A percentile compares a stretch with the other conserved stretches of the same genome.
phyloP scores from a whole-genome alignment of 2,888 invertebrate genomes.

The Amphipoea lucens region DNA sequence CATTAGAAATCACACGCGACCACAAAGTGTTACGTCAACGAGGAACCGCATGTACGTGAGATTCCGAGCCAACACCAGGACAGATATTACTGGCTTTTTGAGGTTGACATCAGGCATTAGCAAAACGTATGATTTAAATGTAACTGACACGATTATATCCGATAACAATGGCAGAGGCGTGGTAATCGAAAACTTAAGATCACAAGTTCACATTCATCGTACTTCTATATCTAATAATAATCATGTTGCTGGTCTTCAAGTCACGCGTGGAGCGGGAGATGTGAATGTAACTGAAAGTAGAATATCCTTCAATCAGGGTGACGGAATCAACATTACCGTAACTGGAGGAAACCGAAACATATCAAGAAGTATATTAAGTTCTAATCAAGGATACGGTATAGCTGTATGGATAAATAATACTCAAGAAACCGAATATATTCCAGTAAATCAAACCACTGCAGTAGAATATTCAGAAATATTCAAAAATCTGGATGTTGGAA shows the following conservation, averaged over 20 bases:
- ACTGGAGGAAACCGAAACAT: slow-evolving; percentile 98
- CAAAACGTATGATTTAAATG: slow-evolving; percentile 96
- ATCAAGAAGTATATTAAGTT: slow-evolving; percentile 95
- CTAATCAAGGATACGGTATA: slow-evolving; percentile 96
- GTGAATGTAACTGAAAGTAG: slow-evolving; percentile 97
- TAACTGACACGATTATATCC: slow-evolving; percentile 95
- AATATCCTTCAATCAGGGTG: slow-evolving; percentile 97
- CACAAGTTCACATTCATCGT: slow-evolving; percentile 95
- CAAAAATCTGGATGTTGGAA: slow-evolving; percentile 96
- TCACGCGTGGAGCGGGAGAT: slow-evolving; percentile 97
- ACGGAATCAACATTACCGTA: slow-evolving; percentile 98
- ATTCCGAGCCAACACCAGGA: slow-evolving; percentile 93
- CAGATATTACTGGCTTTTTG: slow-evolving; percentile 94
- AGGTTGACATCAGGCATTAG: slow-evolving; percentile 94
- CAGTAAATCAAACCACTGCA: slow-evolving; percentile 95
- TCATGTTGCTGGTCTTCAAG: slow-evolving; percentile 97
- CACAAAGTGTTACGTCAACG: slow-evolving; percentile 96
- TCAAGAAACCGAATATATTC: slow-evolving; percentile 93
- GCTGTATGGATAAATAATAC: slow-evolving; percentile 98
- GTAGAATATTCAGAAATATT: slow-evolving; percentile 96
- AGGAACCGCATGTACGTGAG: slow-evolving; percentile 94
- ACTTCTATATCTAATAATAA: slow-evolving; percentile 96
- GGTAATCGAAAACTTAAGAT: slow-evolving; percentile 96
- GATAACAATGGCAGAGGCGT: slow-evolving; percentile 99
- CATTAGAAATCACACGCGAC: slow-evolving; percentile 95